Evolutionary conservation across 2,888 invertebrate species (phyloP), one percentile per base, ranked within the genome.

Genomic region (Leucozona laternaria): DNA sequence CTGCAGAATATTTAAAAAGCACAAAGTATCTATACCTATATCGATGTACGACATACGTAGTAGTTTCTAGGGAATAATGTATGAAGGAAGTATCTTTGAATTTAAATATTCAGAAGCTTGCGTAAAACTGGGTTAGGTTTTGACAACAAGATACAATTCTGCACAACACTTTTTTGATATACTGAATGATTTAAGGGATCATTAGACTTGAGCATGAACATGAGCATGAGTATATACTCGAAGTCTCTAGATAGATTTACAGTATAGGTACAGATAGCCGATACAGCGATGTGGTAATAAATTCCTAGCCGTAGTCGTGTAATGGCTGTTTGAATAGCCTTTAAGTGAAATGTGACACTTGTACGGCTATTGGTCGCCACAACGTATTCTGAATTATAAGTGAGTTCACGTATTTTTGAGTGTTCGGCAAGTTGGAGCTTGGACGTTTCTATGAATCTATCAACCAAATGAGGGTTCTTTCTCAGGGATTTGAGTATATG

Each of bases 281-380:
- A 13, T 48, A 4, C 5, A 13, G 4, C 13, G 2, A 2, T 11
- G 7, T 40, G 37, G 60, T 60, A 60, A 40, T 60, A 60, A 60
- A 86, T 86, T 53, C 82, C 86, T 64, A 7, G 31, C 66, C 70
- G 82, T 82, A 78, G 70, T 22, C n/a, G 20, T 73, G 78, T 86
- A 73, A 86, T 81, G 81, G 85, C 85, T 70, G 50, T 75, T 70
- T 77, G 77, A 81, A 81, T 78, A 57, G 81, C 40, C 85, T 78
- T 62, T 81, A 86, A 75, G 81, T 81, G 81, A 64, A 86, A 78
- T 86, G 77, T 81, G 81, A 86, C 85, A 86, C 85, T 81, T 72
- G 71, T 70, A 55, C 71, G 86, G 75, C 86, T 75, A 78, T 82
- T 79, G 75, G 75, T 79, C 64, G 75, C 58, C 71, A 60, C 64